Evolutionary conservation across 2,113 vertebrate species (phyloP), one percentile per base, ranked within the genome.

Genomic region (Actenoides lindsayi): DNA sequence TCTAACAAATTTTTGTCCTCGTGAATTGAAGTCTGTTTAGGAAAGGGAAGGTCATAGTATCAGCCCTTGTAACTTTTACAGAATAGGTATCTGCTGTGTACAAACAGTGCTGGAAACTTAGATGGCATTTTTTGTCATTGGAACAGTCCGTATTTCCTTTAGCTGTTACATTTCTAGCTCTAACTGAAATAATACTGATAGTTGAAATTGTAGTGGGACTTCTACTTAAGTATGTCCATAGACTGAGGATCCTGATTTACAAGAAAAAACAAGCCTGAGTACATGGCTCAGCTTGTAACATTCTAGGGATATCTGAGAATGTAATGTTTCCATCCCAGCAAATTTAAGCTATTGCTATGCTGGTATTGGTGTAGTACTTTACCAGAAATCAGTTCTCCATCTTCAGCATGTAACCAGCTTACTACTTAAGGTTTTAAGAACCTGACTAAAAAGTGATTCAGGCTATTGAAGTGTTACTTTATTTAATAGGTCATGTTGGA

Each of bases 401-500:
- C 11, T 90, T 23, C 64, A 54, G 31, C 48, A 21, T 57, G 18
- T 83, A 64, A 75, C 48, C 6, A 85, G 19, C 6, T 79, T 53
- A 23, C 13, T 84, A 25, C 14, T 51, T 51, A 51, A 51, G 50
- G 30, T 17, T 96, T 50, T 67, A 68, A 63, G 50, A 56, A 51
- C 27, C 41, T 92, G 62, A 54, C 63, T 70, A 53, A 79, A 76
- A 91, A 59, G 14, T n/a, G 27, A 27, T 57, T 92, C 46, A 78
- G 59, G 51, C 33, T 63, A 2, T 41, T 92, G 41, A 89, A 84
- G 11, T 69, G 48, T 93, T 94, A 13, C 30, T 80, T 19, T 94
- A 0, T 83, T 81, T 57, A 31, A 41, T 42, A 99, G 99, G 99
- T 96, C 99, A 99, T 3, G 99, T 99, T 27, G 99, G 99, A 44